A percentile compares a stretch with the other conserved stretches of the same genome.
Conservation (phyloP, 1,140 invertebrate genomes). For the Venturia canescens region DNA sequence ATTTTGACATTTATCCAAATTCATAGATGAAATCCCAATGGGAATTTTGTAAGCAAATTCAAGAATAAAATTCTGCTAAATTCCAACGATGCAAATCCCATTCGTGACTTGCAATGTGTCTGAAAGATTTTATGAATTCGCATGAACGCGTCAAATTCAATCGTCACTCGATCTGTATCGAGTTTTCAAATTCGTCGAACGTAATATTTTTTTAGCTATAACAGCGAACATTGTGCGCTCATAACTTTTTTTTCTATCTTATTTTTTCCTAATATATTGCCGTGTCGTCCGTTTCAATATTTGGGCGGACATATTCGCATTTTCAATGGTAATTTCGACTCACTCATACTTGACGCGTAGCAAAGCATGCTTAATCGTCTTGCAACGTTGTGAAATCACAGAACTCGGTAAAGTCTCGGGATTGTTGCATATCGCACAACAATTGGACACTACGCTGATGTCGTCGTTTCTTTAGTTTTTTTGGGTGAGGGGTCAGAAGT, state of each 20-base stretch:
- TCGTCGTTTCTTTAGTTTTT: conserved; percentile 55
- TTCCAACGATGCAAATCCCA: no score
- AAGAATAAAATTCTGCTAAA: no score
- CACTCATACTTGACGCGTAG: no score
- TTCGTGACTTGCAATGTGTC: background rate
- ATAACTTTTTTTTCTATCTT: conserved; percentile 1
- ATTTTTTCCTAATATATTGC: background rate
- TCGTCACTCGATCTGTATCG: background rate
- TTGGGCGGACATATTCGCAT: background rate
- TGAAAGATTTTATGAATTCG: conserved; percentile 3
- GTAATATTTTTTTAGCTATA: conserved; percentile 23
- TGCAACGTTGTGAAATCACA: conserved; percentile 15
- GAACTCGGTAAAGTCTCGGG: no score
- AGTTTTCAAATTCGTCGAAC: conserved; percentile 5
- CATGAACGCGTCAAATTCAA: background rate
- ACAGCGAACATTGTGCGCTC: conserved; percentile 25
- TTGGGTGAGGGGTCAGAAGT: no score
- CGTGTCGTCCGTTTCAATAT: background rate
- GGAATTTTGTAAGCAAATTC: no score
- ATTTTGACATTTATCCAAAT: no score
- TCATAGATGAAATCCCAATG: no score
- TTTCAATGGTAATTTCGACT: background rate
- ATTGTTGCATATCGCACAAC: conserved; percentile 61
- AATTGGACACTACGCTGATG: conserved; percentile 71
- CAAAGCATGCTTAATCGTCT: background rate